Evolutionary conservation across 2,797 vertebrate genomes (phyloP), one percentile per base, ranked within the genome.

Genomic region (Urosaurus nigricauda): DNA sequence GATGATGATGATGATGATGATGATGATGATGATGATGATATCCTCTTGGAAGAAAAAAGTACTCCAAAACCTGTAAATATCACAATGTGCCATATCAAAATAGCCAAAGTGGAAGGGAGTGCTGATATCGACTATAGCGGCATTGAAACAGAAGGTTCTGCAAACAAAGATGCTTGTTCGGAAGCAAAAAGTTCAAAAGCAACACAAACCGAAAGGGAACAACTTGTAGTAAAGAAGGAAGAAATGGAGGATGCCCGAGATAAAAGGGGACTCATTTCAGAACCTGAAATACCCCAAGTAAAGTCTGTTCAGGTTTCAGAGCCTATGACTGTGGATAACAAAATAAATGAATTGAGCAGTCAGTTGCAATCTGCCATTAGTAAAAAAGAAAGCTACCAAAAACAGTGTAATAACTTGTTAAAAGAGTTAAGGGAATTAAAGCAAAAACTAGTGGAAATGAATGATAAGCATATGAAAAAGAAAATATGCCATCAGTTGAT

Each of bases 11-110:
- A 79, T 13, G 14, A 91, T 0, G 94, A 96, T 4, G n/a, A n/a
- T n/a, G n/a, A n/a, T n/a, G 96, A 96, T 3, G 97, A 98, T 58
- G 98, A 98, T 73, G 98, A 99, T 74, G 93, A 98, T 84, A 92
- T 98, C 87, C 98, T 99, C 86, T 88, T 98, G 92, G 98, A 99
- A 93, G 96, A 94, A 35, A 95, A 75, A 89, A 98, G 98, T 79
- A 98, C 98, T 35, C 98, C 98, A 13, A 98, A 97, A 86, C 97
- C 98, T 65, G 94, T 93, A 43, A 14, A 68, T 68, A 68, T 35
- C 8, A 86, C 87, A 32, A 89, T 92, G 13, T 92, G 93, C 77
- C 96, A 97, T 53, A 40, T 96, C 74, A 91, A 90, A 1, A 93
- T 94, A 86, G 91, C 97, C 29, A 98, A 98, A 91, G 86, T 75